Percentiles rank a stretch among this genome's conserved stretches.
These are phyloP conservation scores for Acanthosepion lycidas DNA, from an alignment of 2,888 invertebrate genomes.

Conservation along the genomic window DNA sequence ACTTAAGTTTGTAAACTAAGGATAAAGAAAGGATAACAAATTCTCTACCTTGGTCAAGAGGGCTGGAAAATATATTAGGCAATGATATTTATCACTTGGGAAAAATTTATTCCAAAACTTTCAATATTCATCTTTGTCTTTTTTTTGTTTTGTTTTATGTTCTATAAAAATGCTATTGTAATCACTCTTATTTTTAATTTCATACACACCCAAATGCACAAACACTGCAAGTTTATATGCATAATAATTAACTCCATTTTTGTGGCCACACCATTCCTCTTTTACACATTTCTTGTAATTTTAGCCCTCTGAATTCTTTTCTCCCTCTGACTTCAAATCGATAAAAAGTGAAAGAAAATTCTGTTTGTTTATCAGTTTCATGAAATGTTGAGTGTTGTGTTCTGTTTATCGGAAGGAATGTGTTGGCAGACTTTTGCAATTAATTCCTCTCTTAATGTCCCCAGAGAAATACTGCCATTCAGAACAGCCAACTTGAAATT, in stretches of 20 bases:
- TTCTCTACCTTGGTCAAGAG: not conserved
- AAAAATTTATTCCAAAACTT: not conserved
- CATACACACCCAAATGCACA: not conserved
- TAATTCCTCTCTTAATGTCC: not conserved
- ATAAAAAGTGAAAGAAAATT: constrained; percentile 1
- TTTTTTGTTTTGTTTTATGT: not conserved
- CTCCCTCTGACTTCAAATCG: not conserved
- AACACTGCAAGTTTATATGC: not conserved
- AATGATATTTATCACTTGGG: not conserved
- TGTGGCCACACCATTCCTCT: constrained; percentile 4
- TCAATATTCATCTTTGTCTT: not conserved
- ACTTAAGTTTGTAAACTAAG: too few species aligned
- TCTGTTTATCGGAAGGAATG: not conserved
- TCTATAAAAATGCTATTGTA: constrained; percentile 12
- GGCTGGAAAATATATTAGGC: not conserved
- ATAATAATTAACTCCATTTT: not conserved
- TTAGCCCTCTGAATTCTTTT: not conserved
- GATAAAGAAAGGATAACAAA: not conserved
- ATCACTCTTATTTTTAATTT: not conserved
- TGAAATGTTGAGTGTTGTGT: not conserved
- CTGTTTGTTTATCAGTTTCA: not conserved
- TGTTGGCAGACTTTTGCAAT: not conserved
- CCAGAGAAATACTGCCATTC: not conserved
- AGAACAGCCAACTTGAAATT: not conserved
- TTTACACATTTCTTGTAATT: not conserved